Evolutionary conservation across 2,113 vertebrate species (phyloP), one percentile per base, ranked within the genome.

Genomic region (Pipa parva): DNA sequence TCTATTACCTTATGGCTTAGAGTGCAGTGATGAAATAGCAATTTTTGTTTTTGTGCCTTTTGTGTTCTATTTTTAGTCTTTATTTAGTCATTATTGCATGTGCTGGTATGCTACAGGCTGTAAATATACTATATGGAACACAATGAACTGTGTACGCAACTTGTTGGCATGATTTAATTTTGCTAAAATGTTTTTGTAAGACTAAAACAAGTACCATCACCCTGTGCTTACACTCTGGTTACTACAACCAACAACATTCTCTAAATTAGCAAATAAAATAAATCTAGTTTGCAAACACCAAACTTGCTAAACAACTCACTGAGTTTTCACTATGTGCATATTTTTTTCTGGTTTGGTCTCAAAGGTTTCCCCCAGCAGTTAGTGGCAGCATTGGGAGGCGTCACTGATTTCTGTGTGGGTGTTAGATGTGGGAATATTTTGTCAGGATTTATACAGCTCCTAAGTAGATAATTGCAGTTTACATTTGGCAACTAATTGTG

Each of bases 401-500:
- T 18, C 57, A 45, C 29, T 45, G 57, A 70, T 70, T 61, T 36
- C n/a, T 50, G 26, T 52, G 66, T 70, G 66, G 66, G 66, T 61
- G 66, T 70, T 27, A 5, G 46, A 69, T 60, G 31, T 29, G 66
- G 57, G 36, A 61, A 45, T 60, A 24, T 45, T 50, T 50, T 46
- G 58, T 24, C 57, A 61, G 29, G 24, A 57, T 61, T 31, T 52
- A 58, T 36, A 22, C 33, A 50, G 58, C 66, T 70, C 65, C 65
- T 68, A 70, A 70, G 66, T 60, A 70, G 66, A 70, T 70, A 70
- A 70, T 70, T 70, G 66, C 57, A 60, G 58, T 70, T 70, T 70
- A 61, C 48, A 45, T 18, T 61, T 70, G 66, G 49, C 57, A 61
- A 22, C 28, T 69, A 69, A 69, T 70, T 60, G 58, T 27, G 58